Evolutionary conservation across 2,113 vertebrate genomes (phyloP).

Genomic region (Psettodes erumei): DNA sequence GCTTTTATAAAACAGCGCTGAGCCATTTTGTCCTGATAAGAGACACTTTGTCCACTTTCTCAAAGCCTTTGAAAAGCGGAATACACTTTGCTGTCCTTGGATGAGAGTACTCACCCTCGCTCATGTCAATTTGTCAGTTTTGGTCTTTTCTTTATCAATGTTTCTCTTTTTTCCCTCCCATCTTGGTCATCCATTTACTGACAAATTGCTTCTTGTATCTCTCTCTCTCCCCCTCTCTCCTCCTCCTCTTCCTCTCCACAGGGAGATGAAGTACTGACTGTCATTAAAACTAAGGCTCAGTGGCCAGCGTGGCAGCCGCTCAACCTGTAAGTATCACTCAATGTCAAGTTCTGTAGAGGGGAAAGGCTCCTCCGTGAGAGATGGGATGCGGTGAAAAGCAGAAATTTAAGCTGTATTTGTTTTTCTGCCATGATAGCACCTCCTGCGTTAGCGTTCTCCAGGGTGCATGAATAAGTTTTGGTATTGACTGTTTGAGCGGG

Average conservation of each 20-base stretch:
- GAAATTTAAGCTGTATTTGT: too few relatives aligned
- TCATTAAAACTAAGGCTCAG: constrained; percentile 98
- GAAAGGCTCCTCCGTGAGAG: background rate
- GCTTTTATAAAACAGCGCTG: constrained; percentile 37
- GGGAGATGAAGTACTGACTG: constrained; percentile 97
- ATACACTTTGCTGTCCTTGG: constrained; percentile 43
- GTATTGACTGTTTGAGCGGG: background rate
- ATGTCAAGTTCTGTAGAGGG: constrained; percentile 6
- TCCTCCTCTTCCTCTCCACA: constrained; percentile 68
- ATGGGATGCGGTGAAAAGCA: background rate
- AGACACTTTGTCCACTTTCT: constrained; percentile 49
- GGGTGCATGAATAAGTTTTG: background rate
- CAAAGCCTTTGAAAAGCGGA: constrained; percentile 43
- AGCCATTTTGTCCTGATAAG: constrained; percentile 47
- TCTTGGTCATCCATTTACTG: constrained; percentile 41
- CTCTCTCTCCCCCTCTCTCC: constrained; percentile 9
- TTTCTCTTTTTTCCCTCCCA: constrained; percentile 40
- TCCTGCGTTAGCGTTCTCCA: background rate
- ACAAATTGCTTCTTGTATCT: constrained; percentile 34
- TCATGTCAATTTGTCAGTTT: constrained; percentile 54
- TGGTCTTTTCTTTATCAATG: constrained; percentile 38
- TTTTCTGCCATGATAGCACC: too few relatives aligned
- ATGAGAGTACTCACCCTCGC: constrained; percentile 45
- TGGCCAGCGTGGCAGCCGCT: constrained; percentile 99
- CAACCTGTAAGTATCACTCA: constrained; percentile 91